Evolutionary conservation across 2,113 vertebrate genomes (phyloP).

Genomic region (Crocuta crocuta): DNA sequence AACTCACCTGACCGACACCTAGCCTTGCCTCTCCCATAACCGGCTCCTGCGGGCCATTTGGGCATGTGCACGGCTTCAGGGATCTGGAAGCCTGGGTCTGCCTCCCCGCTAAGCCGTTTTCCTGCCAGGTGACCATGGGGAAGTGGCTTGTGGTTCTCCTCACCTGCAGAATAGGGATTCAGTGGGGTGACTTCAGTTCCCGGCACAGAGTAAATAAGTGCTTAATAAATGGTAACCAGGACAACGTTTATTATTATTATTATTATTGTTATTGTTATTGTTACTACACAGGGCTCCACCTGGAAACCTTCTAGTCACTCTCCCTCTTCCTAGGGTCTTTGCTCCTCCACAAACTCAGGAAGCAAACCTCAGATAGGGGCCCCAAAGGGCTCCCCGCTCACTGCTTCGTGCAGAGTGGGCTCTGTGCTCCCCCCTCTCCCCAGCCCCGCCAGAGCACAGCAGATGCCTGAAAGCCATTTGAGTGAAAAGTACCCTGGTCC

Average conservation of each 20-base stretch:
- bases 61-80: not conserved
- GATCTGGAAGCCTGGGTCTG: not conserved
- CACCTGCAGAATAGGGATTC: not conserved
- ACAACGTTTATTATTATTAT: not conserved
- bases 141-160: not conserved
- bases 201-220: not conserved
- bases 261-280: not conserved
- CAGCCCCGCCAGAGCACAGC: not conserved
- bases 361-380: not conserved
- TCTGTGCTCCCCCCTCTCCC: not conserved
- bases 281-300: not conserved
- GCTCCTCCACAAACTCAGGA: not conserved
- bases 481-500: not conserved
- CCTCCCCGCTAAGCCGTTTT: not conserved
- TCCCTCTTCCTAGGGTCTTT: not conserved
- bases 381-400: too few species aligned
- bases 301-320: not conserved
- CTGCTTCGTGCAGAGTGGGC: accelerated
- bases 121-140: not conserved
- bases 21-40: not conserved
- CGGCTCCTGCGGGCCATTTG: not conserved
- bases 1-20: not conserved
- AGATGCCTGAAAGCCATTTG: not conserved
- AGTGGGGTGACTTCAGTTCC: not conserved
- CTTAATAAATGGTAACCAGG: not conserved